Percentiles rank a stretch among this genome's conserved stretches.
phyloP scores from a whole-genome alignment of 2,797 vertebrate genomes.

The Sphenopsis melanotis region DNA sequence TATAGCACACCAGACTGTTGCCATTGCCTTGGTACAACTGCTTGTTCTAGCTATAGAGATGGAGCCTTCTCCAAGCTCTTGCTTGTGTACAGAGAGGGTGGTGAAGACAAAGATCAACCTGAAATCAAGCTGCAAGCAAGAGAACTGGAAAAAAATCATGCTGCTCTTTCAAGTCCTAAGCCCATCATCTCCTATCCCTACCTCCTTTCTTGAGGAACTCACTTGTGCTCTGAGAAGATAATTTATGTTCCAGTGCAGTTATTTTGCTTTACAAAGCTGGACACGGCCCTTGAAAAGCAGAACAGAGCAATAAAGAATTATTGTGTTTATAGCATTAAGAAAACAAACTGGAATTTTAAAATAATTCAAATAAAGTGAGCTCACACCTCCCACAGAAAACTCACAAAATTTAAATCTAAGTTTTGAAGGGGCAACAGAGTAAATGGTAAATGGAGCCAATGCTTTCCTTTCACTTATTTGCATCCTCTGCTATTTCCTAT shows the following conservation, averaged over 20 bases:
- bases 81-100: background rate
- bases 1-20: background rate
- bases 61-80: background rate
- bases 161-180: background rate
- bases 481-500: background rate
- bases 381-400: background rate
- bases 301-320: background rate
- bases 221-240: background rate
- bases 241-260: background rate
- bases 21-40: background rate
- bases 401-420: background rate
- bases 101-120: background rate
- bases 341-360: background rate
- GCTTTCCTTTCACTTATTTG: background rate
- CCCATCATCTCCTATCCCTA: background rate
- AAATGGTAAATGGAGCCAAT: background rate
- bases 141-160: background rate
- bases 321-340: background rate
- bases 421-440: background rate
- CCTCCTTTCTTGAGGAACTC: background rate
- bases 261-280: background rate
- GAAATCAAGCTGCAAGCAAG: background rate
- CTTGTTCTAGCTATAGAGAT: background rate
- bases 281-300: background rate
- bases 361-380: background rate